Evolutionary conservation across 2,888 invertebrate species (phyloP).

Genomic region (Cantharis rustica): DNA sequence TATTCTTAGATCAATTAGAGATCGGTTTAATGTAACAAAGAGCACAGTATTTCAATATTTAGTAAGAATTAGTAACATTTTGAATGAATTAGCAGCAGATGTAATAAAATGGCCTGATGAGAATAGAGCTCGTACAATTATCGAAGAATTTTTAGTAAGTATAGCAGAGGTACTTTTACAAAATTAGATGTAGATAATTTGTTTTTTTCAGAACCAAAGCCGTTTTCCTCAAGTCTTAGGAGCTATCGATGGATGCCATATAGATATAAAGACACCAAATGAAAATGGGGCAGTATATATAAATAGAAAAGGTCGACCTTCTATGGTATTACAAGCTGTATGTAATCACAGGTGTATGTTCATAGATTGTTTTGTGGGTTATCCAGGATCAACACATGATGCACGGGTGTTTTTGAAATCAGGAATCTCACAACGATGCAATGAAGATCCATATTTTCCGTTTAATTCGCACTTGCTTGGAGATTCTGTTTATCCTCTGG

Average conservation of each 20-base stretch:
- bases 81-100: not conserved
- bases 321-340: not conserved
- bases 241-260: not conserved
- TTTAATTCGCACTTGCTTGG: not conserved
- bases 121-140: not conserved
- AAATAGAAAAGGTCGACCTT: not conserved
- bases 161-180: not conserved
- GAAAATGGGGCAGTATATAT: not conserved
- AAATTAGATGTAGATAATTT: not conserved
- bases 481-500: not conserved
- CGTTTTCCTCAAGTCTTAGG: not conserved
- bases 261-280: not conserved
- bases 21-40: not conserved
- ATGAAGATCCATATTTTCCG: not conserved
- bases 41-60: not conserved
- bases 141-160: not conserved
- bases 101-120: not conserved
- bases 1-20: not conserved
- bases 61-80: not conserved
- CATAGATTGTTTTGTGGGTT: not conserved
- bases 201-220: not conserved
- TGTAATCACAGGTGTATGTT: not conserved
- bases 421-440: not conserved
- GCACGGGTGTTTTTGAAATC: not conserved
- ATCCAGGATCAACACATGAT: not conserved